Evolutionary conservation across 1,140 invertebrate genomes (phyloP), one percentile per base, ranked within the genome.

Genomic region (Phymastichus coffea): DNA sequence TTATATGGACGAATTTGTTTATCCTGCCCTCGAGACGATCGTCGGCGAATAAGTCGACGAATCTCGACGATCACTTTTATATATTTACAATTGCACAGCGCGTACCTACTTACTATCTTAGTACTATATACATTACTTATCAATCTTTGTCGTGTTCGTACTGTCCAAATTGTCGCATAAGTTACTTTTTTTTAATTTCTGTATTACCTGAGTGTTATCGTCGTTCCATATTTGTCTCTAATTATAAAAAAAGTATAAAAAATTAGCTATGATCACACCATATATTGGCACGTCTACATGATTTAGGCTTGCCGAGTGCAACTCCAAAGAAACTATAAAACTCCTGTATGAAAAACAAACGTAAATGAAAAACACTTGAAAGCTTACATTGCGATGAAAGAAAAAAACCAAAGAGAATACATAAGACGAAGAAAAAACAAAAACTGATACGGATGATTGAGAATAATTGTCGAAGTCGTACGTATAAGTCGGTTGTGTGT

Each of bases 121-220:
- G 8, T n/a, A 63, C 66, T 70, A 71, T 69, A 63, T n/a, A 66
- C 53, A 66, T 62, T 67, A 67, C 66, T 65, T 70, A 37, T 46
- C 6, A 54, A 71, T 69, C 61, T 68, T 72, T 75, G 71, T 65
- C 74, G 74, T 75, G 70, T 71, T 78, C 74, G 71, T 76, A 73
- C 70, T 74, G 71, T 75, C 70, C 74, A 72, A 74, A 65, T 70
- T 73, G 62, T 73, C 67, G 71, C 64, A 63, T 61, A 71, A 70
- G 64, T 72, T 72, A 49, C 30, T 53, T 41, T 43, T 35, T 55
- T 19, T 55, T 19, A 68, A 66, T 70, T 26, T 55, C 25, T 69
- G 66, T 70, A 68, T 74, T 56, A 53, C 43, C 23, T 40, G 12
- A 69, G 58, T 72, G 68, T 73, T 71, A 68, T 70, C 67, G 70